Conservation (phyloP, 92 coral and sea anemone species). For the Isaurus tuberculatus region DNA sequence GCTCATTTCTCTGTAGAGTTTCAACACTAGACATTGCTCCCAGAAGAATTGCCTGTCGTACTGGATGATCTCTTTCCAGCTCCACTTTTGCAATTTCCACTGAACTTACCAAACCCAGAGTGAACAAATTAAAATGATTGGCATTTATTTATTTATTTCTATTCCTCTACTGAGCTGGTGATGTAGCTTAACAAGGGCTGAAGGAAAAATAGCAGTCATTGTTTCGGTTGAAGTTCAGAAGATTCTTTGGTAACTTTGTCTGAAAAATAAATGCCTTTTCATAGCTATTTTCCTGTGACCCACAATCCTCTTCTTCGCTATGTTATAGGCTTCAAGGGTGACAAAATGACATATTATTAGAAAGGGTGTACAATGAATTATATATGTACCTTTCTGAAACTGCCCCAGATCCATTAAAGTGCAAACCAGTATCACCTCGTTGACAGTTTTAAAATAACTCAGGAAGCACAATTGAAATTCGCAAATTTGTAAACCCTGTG, state of each 20-base stretch:
- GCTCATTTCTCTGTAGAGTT: slow-evolving; percentile 7
- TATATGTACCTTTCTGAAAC: no score
- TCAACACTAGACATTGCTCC: slow-evolving; percentile 13
- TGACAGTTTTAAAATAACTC: no score
- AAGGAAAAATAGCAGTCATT: slow-evolving; percentile 7
- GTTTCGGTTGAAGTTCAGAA: slow-evolving; percentile 1
- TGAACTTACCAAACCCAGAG: not conserved
- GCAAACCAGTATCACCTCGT: no score
- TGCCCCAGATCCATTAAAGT: no score
- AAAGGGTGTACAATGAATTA: no score
- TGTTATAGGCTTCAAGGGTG: not conserved
- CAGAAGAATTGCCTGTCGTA: slow-evolving; percentile 1
- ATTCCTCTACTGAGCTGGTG: slow-evolving; percentile 1
- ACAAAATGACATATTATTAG: no score
- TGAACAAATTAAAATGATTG: not conserved
- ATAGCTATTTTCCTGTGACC: slow-evolving; percentile 1
- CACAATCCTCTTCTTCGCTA: not conserved
- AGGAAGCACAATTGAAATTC: no score
- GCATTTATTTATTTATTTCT: not conserved
- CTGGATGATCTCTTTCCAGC: slow-evolving; percentile 10
- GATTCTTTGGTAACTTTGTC: not conserved
- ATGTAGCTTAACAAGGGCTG: slow-evolving; percentile 2
- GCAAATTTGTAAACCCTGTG: no score
- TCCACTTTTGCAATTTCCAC: slow-evolving; percentile 12
- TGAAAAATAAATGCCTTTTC: not conserved